These are phyloP conservation scores for Ancistrus triradiatus DNA, from an alignment of 2,113 vertebrate species.

Conservation along the genomic window DNA sequence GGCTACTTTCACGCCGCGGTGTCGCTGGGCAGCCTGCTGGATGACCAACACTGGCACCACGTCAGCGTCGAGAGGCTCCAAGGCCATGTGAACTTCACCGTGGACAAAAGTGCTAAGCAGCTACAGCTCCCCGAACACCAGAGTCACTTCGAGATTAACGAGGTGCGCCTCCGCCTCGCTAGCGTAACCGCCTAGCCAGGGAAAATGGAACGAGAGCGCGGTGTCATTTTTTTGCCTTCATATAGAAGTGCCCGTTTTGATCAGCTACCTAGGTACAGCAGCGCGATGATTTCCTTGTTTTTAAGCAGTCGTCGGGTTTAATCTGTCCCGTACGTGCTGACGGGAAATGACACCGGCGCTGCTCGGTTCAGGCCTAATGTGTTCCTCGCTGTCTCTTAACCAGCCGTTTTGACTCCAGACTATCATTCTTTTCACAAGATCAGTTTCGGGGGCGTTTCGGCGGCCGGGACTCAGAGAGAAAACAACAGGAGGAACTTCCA, in stretches of 20 bases:
- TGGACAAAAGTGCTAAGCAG: slow-evolving; percentile 79
- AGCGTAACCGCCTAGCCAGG: no score
- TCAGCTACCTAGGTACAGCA: no score
- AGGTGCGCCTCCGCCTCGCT: slow-evolving; percentile 81
- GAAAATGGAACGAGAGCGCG: no score
- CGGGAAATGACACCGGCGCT: no score
- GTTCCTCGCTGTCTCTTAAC: no score
- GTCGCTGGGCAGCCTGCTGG: slow-evolving; percentile 83
- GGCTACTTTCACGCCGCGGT: slow-evolving; percentile 59
- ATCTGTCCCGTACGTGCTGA: no score
- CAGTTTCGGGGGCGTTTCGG: slow-evolving; percentile 82
- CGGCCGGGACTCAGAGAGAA: slow-evolving; percentile 72
- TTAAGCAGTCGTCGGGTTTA: no score
- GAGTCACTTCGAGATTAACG: slow-evolving; percentile 75
- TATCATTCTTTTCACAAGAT: slow-evolving; percentile 68
- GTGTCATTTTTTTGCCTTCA: no score
- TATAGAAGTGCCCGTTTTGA: no score
- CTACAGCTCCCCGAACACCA: slow-evolving; percentile 74
- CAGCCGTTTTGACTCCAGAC: slow-evolving; percentile 38
- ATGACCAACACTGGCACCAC: slow-evolving; percentile 91
- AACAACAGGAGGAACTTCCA: slow-evolving; percentile 76
- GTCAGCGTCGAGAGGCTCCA: slow-evolving; percentile 75
- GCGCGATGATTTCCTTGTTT: no score
- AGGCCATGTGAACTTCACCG: slow-evolving; percentile 83
- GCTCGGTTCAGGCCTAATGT: no score